Percentiles rank a stretch among this genome's conserved stretches.
Conservation (phyloP, 1,140 invertebrate genomes). For the Oedothorax gibbosus region DNA sequence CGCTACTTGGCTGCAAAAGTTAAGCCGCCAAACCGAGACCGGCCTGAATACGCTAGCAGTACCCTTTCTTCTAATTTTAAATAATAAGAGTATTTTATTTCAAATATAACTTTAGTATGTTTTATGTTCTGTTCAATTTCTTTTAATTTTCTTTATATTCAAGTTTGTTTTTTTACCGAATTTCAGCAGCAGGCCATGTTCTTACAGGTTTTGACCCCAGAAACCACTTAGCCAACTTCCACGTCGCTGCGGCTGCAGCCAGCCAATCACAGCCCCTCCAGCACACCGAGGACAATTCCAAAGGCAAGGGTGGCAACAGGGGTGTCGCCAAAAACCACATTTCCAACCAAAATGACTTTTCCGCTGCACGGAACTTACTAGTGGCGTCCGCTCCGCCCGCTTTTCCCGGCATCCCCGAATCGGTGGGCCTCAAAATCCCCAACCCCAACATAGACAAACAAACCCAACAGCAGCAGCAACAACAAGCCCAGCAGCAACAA, state of each 20-base stretch:
- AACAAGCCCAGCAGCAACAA: constrained; percentile 17
- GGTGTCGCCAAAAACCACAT: constrained; percentile 37
- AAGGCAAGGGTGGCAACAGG: constrained; percentile 35
- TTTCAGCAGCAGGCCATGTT: background rate
- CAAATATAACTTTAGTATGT: background rate
- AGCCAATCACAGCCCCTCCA: constrained; percentile 41
- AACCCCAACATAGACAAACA: constrained; percentile 58
- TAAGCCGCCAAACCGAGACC: too few relatives aligned
- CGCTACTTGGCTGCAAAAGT: too few relatives aligned
- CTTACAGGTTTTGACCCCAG: constrained; percentile 61
- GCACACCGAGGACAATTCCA: constrained; percentile 40
- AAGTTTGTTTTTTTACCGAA: background rate
- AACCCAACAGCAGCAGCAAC: constrained; percentile 45
- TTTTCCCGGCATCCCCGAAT: constrained; percentile 61
- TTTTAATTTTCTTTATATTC: background rate
- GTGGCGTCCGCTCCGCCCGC: constrained; percentile 60
- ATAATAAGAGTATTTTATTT: background rate
- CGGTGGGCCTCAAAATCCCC: constrained; percentile 49
- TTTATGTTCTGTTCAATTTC: background rate
- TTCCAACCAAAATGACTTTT: constrained; percentile 52
- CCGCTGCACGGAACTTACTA: constrained; percentile 45
- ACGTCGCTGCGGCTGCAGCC: constrained; percentile 40
- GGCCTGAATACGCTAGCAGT: too few relatives aligned
- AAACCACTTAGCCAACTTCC: constrained; percentile 60
- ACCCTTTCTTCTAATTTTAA: too few relatives aligned